Base-by-base conservation (phyloP, 2,113 vertebrate species). In the Xiphorhynchus elegans region DNA sequence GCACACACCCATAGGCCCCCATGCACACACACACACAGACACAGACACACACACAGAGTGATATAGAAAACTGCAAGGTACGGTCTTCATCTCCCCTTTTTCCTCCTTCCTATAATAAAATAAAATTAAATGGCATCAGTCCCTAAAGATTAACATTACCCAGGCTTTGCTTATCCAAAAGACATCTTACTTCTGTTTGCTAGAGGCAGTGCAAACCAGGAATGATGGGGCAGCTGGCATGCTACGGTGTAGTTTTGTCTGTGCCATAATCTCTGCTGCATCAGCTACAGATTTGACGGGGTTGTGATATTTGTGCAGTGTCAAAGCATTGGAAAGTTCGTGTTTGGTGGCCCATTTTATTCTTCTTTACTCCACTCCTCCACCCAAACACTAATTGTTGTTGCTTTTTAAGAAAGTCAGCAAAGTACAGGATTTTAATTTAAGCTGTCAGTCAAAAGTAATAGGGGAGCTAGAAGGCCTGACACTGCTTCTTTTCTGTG, bases 351-450 rank as follows among this genome's bases (percentile, higher is more conserved):
- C 21, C 46, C 31, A 1, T 55, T 90, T 55, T 35, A 40, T 86
- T 21, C 53, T 55, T 87, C 82, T 86, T 76, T 13, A 58, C 35
- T 89, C 67, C 62, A 53, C 40, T 69, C 13, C 16, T 85, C 35
- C 20, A 84, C 55, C 47, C 66, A 76, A 94, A 56, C 53, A 68
- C 52, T 85, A 76, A n/a, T 66, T 58, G 44, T 59, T 94, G 26
- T 39, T 68, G 59, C 31, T 77, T 94, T 79, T 94, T 89, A 76
- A 66, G 49, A 81, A 95, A 96, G 64, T 24, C 59, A 83, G 50
- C 84, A 89, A 92, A 87, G 56, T 47, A 90, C 29, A 78, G 37
- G 7, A 84, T 85, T 94, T 87, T 96, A 82, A 91, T 90, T 88
- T 83, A 93, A 58, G 11, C 58, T 87, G 81, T 73, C 84, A 89